Evolutionary conservation across 2,797 vertebrate species (phyloP).

Genomic region (Avahi laniger): DNA sequence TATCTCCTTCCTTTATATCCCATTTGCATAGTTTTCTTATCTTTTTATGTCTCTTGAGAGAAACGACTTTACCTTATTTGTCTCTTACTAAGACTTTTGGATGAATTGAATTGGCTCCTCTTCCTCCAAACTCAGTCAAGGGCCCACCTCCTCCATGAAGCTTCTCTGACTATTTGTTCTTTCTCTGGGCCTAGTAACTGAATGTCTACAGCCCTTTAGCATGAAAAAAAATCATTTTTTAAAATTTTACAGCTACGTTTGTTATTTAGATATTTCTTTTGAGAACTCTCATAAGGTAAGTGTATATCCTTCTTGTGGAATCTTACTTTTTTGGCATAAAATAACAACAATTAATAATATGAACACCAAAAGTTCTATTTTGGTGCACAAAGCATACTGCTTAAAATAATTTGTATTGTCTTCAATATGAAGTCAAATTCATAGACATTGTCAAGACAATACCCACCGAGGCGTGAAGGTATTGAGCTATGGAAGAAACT

Average conservation of each 20-base stretch:
- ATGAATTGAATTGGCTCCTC: background rate
- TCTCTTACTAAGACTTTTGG: background rate
- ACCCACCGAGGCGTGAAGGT: background rate
- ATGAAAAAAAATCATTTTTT: background rate
- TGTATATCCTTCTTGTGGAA: background rate
- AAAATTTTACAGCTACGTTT: background rate
- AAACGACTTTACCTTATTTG: background rate
- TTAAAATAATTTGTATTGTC: background rate
- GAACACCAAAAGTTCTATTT: background rate
- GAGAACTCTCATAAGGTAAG: background rate
- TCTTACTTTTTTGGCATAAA: background rate
- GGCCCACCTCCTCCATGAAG: background rate
- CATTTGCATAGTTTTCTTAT: background rate
- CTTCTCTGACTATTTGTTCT: background rate
- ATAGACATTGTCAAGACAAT: background rate
- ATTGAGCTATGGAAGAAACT: background rate
- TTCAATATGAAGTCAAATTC: background rate
- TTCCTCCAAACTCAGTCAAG: background rate
- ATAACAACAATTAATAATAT: background rate
- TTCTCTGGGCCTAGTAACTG: background rate
- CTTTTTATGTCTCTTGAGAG: background rate
- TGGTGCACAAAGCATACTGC: background rate
- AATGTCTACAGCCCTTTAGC: background rate
- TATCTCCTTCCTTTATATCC: background rate
- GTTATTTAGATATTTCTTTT: background rate